These are phyloP conservation scores for Homarus americanus DNA, from an alignment of 1,140 invertebrate species.

Conservation along the genomic window DNA sequence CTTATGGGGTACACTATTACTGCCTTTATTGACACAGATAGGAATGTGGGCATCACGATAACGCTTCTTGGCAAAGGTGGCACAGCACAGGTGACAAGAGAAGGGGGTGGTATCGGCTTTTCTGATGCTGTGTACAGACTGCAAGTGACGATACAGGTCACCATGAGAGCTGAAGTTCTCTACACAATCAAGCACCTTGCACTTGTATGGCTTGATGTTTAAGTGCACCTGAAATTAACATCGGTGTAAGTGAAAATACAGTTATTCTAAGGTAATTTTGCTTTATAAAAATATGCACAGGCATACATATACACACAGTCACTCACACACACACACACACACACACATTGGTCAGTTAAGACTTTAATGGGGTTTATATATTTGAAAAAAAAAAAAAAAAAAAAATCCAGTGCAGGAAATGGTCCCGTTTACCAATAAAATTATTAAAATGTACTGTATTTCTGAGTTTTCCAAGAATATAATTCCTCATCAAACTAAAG, in stretches of 20 bases:
- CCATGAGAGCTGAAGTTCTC: conserved; percentile 45
- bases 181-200: conserved; percentile 24
- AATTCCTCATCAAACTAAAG: no score
- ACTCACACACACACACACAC: no score
- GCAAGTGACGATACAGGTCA: conserved; percentile 49
- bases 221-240: conserved; percentile 51
- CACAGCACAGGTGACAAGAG: conserved; percentile 36
- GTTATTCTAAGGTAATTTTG: not conserved
- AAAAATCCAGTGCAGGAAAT: no score
- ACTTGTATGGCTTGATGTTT: conserved; percentile 59
- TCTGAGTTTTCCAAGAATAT: no score
- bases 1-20: conserved; percentile 16
- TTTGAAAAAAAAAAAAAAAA: no score
- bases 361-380: no score
- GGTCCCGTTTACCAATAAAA: no score
- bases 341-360: no score
- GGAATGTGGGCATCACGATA: conserved; percentile 52
- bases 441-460: no score
- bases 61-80: conserved; percentile 52
- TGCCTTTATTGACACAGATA: conserved; percentile 31
- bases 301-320: no score
- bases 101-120: not conserved
- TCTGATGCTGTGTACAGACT: conserved; percentile 20
- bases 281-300: no score
- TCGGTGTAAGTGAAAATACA: not conserved